These are phyloP conservation scores for Drosophila novamexicana DNA, from an alignment of 1,140 invertebrate genomes.

Conservation along the genomic window DNA sequence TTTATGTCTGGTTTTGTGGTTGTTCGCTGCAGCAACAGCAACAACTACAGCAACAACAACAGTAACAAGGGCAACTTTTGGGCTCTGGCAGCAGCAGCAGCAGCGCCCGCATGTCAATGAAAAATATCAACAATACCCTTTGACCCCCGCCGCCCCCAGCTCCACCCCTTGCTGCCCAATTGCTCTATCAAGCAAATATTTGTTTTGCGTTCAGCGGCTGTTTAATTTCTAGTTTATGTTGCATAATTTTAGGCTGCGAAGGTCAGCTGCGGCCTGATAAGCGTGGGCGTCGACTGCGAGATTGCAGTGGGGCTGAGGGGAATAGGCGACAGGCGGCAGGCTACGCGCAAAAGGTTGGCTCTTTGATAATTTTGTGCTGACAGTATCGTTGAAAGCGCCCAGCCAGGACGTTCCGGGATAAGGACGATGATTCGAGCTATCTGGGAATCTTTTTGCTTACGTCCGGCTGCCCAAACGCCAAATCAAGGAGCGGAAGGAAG, in stretches of 20 bases:
- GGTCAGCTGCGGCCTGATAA: slow-evolving; percentile 32
- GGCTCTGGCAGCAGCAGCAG: background rate
- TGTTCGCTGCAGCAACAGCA: slow-evolving; percentile 19
- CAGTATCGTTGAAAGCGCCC: slow-evolving; percentile 36
- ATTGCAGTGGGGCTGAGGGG: background rate
- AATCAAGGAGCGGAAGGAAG: slow-evolving; percentile 44
- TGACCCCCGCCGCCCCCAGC: background rate
- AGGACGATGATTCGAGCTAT: slow-evolving; percentile 36
- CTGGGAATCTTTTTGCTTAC: slow-evolving; percentile 21
- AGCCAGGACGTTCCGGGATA: background rate
- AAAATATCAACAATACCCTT: slow-evolving; percentile 25
- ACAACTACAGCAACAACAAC: background rate
- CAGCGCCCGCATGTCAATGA: slow-evolving; percentile 38
- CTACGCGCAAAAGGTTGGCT: slow-evolving; percentile 17
- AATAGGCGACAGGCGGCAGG: no score
- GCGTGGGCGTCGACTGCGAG: background rate
- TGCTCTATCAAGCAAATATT: slow-evolving; percentile 34
- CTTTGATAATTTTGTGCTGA: slow-evolving; percentile 46
- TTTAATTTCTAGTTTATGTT: slow-evolving; percentile 80
- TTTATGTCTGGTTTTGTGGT: slow-evolving; percentile 73
- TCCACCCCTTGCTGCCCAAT: background rate
- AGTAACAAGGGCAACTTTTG: background rate
- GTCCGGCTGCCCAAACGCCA: slow-evolving; percentile 5
- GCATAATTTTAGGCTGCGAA: slow-evolving; percentile 64
- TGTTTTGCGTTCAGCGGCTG: slow-evolving; percentile 40